Evolutionary conservation across 2,888 invertebrate species (phyloP), one percentile per base, ranked within the genome.

Genomic region (Galerucella calmariensis): DNA sequence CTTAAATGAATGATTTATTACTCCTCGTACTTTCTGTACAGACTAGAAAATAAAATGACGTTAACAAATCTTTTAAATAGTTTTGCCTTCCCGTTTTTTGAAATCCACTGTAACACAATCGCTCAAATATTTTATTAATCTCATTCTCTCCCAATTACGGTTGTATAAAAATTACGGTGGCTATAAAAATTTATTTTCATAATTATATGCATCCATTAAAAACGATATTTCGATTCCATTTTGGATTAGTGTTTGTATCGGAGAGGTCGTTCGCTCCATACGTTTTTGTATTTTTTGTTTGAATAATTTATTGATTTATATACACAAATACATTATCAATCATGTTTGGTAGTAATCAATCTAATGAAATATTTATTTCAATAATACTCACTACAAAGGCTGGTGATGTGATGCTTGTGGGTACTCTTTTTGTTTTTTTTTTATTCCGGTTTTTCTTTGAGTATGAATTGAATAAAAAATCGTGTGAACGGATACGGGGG

Each of bases 241-340:
- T 16, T 53, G 56, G 11, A 56, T 56, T 56, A 20, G 16, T 56
- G 56, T 56, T 56, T 56, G 56, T 56, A 56, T 56, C 16, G 56
- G 20, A 0, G 9, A 56, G 56, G 56, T n/a, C 56, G 56, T 56
- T 56, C 20, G 16, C 51, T 56, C 10, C 56, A 20, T 51, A 51
- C n/a, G n/a, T 51, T 12, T 48, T 48, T 51, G 6, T 51, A 8
- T 51, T n/a, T 51, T 51, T 56, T 16, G 56, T 56, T 16, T 20
- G 16, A 9, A 56, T 16, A 20, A 56, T 16, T 56, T 56, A 56
- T 56, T 56, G 56, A 56, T 56, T 56, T 20, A 20, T 20, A 16
- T 56, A 20, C 56, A 20, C 56, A 56, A 56, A 56, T 56, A 16
- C 56, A 56, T 56, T 56, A 56, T 20, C 56, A 20, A 56, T 20